Percentiles rank a stretch among this genome's conserved stretches.
Evolutionary conservation across 2,113 vertebrate species (phyloP).

Genomic region (Leptocoma aspasia): DNA sequence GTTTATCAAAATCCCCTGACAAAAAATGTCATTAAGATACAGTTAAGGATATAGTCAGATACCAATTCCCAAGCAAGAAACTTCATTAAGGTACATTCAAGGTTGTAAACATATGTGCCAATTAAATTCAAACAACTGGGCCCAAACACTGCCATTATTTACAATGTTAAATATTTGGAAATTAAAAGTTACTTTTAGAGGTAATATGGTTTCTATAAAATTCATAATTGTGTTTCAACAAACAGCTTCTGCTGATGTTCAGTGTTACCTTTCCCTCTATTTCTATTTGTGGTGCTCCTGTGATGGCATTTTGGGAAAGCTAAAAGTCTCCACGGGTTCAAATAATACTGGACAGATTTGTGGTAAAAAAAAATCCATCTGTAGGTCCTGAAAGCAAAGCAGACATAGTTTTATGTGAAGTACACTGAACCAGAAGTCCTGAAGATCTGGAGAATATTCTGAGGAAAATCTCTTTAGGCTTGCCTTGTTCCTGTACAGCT

Average conservation of each 20-base stretch:
- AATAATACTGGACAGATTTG: not conserved
- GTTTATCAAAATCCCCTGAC: constrained; percentile 47
- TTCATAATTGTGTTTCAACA: not conserved
- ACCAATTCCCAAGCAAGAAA: constrained; percentile 43
- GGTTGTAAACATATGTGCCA: constrained; percentile 10
- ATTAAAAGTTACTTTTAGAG: not conserved
- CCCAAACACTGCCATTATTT: not conserved
- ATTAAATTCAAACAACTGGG: constrained; percentile 8
- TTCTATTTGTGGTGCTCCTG: not conserved
- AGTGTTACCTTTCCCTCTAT: not conserved
- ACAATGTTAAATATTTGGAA: not conserved
- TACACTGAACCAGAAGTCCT: not conserved
- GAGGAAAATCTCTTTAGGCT: not conserved
- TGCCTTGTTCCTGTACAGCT: not conserved
- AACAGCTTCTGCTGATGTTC: not conserved
- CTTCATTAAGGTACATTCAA: constrained; percentile 33
- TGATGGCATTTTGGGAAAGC: not conserved
- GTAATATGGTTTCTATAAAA: not conserved
- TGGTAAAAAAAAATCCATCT: not conserved
- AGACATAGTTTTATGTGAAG: not conserved
- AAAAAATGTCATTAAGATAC: constrained; percentile 51
- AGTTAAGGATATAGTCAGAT: constrained; percentile 31
- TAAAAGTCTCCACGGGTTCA: not conserved
- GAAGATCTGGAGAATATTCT: not conserved
- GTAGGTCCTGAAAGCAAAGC: not conserved